A percentile compares a stretch with the other conserved stretches of the same genome.
These are phyloP conservation scores for Oxyruncus cristatus DNA, from an alignment of 2,113 vertebrate species.

Conservation along the genomic window DNA sequence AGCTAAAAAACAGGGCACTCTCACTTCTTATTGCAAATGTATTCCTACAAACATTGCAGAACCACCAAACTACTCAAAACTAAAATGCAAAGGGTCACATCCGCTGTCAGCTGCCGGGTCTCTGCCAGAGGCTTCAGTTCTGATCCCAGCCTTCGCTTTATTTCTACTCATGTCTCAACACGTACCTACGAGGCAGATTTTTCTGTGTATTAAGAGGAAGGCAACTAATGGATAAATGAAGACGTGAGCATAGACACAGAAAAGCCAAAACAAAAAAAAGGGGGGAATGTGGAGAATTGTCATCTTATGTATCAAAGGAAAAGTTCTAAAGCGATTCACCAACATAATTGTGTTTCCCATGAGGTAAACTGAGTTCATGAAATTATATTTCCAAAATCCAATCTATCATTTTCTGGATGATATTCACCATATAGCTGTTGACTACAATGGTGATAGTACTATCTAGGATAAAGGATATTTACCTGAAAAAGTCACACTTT, in stretches of 20 bases:
- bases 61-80: not conserved
- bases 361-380: not conserved
- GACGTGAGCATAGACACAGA: fast-evolving
- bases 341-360: not conserved
- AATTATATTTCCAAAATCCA: not conserved
- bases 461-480: not conserved
- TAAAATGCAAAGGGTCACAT: not conserved
- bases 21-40: not conserved
- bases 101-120: not conserved
- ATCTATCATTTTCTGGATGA: not conserved
- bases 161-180: not conserved
- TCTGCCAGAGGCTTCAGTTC: not conserved
- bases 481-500: not conserved
- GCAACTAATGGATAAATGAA: not conserved
- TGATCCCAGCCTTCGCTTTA: not conserved
- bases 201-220: not conserved
- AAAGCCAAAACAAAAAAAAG: not conserved
- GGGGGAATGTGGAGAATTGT: not conserved
- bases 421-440: not conserved
- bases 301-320: not conserved
- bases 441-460: not conserved
- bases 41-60: not conserved
- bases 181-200: not conserved
- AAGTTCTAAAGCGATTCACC: not conserved
- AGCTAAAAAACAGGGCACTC: not conserved